Percentiles rank a stretch among this genome's conserved stretches.
Evolutionary conservation across 2,113 vertebrate genomes (phyloP).

Genomic region (Bombycilla garrulus): DNA sequence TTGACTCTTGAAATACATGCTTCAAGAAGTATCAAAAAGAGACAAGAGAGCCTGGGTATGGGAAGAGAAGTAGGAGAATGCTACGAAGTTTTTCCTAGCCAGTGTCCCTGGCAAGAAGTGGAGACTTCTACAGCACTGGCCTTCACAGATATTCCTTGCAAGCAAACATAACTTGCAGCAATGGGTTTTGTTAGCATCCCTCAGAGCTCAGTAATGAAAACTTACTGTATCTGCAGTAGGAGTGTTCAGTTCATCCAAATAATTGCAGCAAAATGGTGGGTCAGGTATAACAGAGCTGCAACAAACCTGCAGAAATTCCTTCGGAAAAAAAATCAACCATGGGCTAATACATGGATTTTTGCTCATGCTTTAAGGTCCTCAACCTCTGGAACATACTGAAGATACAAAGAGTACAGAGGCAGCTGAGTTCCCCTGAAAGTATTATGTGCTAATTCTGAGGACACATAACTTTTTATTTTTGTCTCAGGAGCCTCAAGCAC

Average conservation of each 20-base stretch:
- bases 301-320: background rate
- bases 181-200: background rate
- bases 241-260: background rate
- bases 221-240: background rate
- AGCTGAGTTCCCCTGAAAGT: background rate
- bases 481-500: background rate
- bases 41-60: background rate
- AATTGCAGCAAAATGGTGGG: background rate
- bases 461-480: background rate
- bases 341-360: background rate
- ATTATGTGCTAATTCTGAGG: background rate
- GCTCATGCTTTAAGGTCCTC: background rate
- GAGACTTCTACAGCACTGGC: background rate
- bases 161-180: background rate
- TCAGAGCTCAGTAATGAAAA: background rate
- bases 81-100: background rate
- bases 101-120: background rate
- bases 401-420: background rate
- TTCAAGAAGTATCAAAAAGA: background rate
- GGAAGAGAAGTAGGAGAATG: background rate
- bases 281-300: background rate
- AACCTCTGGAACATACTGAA: background rate
- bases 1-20: background rate
- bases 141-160: background rate
- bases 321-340: background rate